These are phyloP conservation scores for Gnatocerus cornutus DNA, from an alignment of 2,888 invertebrate species.

Conservation along the genomic window DNA sequence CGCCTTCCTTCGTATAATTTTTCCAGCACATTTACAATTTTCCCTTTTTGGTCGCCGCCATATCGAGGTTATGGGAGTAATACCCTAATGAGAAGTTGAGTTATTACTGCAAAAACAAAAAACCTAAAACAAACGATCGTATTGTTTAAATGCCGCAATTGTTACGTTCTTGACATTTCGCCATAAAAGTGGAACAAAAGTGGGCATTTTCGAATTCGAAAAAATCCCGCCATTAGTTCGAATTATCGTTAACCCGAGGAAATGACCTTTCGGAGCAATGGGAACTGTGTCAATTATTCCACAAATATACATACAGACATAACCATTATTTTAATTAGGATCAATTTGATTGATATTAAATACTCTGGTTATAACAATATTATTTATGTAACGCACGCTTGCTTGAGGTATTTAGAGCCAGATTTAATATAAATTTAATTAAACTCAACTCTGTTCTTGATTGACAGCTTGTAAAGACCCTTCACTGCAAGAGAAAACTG, in stretches of 20 bases:
- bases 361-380: conserved; percentile 7
- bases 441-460: conserved; percentile 22
- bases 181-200: conserved; percentile 40
- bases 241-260: conserved; percentile 44
- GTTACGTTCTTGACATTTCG: conserved; percentile 42
- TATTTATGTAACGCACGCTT: conserved; percentile 35
- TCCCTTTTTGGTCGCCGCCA: conserved; percentile 3
- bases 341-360: conserved; percentile 35
- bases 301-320: conserved; percentile 38
- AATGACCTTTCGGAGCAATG: conserved; percentile 42
- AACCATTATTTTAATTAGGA: conserved; percentile 34
- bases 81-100: conserved; percentile 27
- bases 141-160: conserved; percentile 35
- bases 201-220: conserved; percentile 25
- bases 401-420: conserved; percentile 30
- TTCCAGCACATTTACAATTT: neutral
- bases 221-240: conserved; percentile 33
- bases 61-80: conserved; percentile 35
- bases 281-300: conserved; percentile 45
- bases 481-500: neutral
- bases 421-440: conserved; percentile 26
- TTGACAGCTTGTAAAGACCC: conserved; percentile 7
- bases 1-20: too few species aligned
- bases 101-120: conserved; percentile 27
- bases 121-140: conserved; percentile 27